A percentile compares a stretch with the other conserved stretches of the same genome.
Evolutionary conservation across 2,888 invertebrate genomes (phyloP).

Genomic region (Frankliniella intonsa): DNA sequence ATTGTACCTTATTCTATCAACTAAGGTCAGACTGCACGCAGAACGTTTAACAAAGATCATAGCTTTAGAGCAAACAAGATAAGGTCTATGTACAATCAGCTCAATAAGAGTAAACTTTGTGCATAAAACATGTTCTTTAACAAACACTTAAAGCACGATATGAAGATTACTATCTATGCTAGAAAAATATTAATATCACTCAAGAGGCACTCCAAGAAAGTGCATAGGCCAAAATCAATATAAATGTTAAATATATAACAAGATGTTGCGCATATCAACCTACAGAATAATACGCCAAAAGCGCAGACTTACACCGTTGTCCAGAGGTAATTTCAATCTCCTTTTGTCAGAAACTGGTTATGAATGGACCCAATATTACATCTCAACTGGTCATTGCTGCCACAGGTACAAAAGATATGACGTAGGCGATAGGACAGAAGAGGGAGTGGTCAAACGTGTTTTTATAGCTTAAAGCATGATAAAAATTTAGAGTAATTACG

Average conservation of each 20-base stretch:
- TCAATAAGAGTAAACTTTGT: slow-evolving; percentile 13
- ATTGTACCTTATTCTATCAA: neutral
- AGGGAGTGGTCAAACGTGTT: neutral
- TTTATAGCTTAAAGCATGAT: neutral
- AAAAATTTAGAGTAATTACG: neutral
- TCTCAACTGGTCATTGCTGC: slow-evolving; percentile 13
- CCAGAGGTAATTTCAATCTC: neutral
- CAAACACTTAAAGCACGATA: neutral
- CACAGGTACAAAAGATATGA: slow-evolving; percentile 20
- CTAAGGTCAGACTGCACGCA: slow-evolving; percentile 7
- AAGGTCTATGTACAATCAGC: slow-evolving; percentile 9
- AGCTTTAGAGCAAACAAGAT: slow-evolving; percentile 10
- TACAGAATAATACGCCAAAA: neutral
- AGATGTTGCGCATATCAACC: neutral
- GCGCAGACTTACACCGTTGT: neutral
- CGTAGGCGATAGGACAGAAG: slow-evolving; percentile 4
- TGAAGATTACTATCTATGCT: neutral
- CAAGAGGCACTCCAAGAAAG: slow-evolving; percentile 11
- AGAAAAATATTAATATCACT: slow-evolving; percentile 21
- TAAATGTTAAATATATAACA: neutral
- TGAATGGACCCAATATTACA: slow-evolving; percentile 17
- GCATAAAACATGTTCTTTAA: neutral
- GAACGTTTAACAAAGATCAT: neutral
- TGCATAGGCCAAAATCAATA: slow-evolving; percentile 16
- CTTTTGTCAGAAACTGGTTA: neutral